A percentile compares a stretch with the other conserved stretches of the same genome.
phyloP scores from a whole-genome alignment of 2,113 vertebrate genomes.

The Ascaphus truei region DNA sequence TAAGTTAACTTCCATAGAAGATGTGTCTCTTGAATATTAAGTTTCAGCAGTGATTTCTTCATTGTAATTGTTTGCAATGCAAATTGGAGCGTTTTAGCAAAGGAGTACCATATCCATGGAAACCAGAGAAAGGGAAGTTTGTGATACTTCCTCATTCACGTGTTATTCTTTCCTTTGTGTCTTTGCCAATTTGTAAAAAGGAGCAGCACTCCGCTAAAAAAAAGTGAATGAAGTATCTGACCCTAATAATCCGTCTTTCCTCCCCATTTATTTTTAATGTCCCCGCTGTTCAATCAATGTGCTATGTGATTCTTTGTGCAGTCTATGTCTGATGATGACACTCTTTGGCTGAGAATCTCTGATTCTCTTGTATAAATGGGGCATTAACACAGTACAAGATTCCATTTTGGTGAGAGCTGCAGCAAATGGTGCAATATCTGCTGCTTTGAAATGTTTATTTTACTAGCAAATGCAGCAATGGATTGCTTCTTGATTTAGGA shows the following conservation, averaged over 20 bases:
- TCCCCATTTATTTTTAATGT: background rate
- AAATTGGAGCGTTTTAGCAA: conserved; percentile 57
- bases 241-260: conserved; percentile 20
- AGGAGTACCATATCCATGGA: conserved; percentile 57
- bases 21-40: background rate
- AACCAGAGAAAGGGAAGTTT: conserved; percentile 63
- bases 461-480: background rate
- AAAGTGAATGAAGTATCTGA: conserved; percentile 19
- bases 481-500: background rate
- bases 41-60: conserved; percentile 41
- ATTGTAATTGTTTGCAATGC: conserved; percentile 64
- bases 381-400: background rate
- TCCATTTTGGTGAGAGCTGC: background rate
- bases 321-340: background rate
- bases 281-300: background rate
- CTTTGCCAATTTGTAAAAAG: conserved; percentile 47
- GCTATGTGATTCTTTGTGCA: background rate
- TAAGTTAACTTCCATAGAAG: background rate
- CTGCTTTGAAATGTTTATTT: background rate
- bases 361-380: conserved; percentile 4
- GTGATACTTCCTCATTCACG: conserved; percentile 53
- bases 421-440: background rate
- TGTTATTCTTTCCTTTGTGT: conserved; percentile 40
- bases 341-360: background rate
- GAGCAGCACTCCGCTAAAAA: conserved; percentile 11